A percentile compares a stretch with the other conserved stretches of the same genome.
These are phyloP conservation scores for Caenorhabditis zanzibari DNA, from an alignment of 2,888 invertebrate species.

Conservation along the genomic window DNA sequence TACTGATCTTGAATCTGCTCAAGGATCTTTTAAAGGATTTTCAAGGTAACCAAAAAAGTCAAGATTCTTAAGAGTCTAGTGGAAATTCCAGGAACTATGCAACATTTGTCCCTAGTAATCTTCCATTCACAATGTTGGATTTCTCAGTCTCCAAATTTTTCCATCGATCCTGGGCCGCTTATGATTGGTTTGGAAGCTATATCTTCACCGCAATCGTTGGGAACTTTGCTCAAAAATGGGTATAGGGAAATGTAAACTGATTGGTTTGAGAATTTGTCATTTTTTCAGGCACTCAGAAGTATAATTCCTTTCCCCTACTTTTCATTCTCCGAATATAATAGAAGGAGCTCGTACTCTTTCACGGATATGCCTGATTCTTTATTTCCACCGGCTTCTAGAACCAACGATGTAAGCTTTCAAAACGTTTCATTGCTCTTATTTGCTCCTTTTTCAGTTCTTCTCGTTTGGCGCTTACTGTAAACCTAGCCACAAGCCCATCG, in stretches of 20 bases:
- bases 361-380: conserved; percentile 64
- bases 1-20: conserved; percentile 51
- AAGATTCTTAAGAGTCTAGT: background rate
- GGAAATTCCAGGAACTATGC: conserved; percentile 41
- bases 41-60: conserved; percentile 21
- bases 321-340: conserved; percentile 54
- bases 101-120: conserved; percentile 41
- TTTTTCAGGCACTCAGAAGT: conserved; percentile 40
- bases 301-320: conserved; percentile 50
- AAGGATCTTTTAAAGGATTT: conserved; percentile 51
- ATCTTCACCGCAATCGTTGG: conserved; percentile 46
- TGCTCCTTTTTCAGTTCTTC: conserved; percentile 41
- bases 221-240: conserved; percentile 57
- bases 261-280: background rate
- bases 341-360: conserved; percentile 54
- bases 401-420: conserved; percentile 53
- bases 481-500: conserved; percentile 4
- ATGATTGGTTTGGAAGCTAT: conserved; percentile 57
- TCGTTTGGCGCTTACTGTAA: conserved; percentile 64
- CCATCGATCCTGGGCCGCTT: conserved; percentile 41
- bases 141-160: conserved; percentile 12
- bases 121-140: conserved; percentile 41
- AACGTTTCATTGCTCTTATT: background rate
- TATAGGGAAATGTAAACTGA: background rate
- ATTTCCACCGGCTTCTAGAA: conserved; percentile 56